These are phyloP conservation scores for Pachydiplax longipennis DNA, from an alignment of 2,888 invertebrate species.

Conservation along the genomic window DNA sequence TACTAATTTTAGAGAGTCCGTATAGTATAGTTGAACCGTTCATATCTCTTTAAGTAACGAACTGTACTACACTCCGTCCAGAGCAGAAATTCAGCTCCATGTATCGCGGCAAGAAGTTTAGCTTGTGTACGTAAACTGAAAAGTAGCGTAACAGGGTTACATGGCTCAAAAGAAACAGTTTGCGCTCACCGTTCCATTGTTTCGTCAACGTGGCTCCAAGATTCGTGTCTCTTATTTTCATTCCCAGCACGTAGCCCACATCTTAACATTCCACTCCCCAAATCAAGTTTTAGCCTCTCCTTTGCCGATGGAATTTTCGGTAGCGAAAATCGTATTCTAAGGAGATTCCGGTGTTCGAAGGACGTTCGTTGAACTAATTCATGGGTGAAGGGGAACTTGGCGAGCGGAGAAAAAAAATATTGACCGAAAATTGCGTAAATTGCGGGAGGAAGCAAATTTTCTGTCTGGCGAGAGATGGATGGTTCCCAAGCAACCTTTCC, in stretches of 20 bases:
- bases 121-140: too few relatives aligned
- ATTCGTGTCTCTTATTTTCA: not conserved
- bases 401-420: not conserved
- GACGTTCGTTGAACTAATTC: not conserved
- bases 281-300: not conserved
- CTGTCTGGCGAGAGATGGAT: not conserved
- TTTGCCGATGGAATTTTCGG: not conserved
- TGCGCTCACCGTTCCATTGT: too few relatives aligned
- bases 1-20: too few relatives aligned
- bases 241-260: not conserved
- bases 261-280: not conserved
- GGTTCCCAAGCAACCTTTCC: too few relatives aligned
- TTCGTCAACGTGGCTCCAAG: too few relatives aligned
- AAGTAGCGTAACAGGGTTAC: too few relatives aligned
- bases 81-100: too few relatives aligned
- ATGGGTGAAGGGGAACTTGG: not conserved
- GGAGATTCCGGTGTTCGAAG: not conserved
- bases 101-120: too few relatives aligned
- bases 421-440: not conserved
- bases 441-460: not conserved
- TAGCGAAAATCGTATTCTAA: not conserved
- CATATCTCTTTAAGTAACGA: too few relatives aligned
- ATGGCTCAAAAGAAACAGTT: too few relatives aligned
- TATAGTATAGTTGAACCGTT: too few relatives aligned
- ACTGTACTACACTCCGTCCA: too few relatives aligned